Evolutionary conservation across 2,113 vertebrate genomes (phyloP), one percentile per base, ranked within the genome.

Genomic region (Phalacrocorax aristotelis): DNA sequence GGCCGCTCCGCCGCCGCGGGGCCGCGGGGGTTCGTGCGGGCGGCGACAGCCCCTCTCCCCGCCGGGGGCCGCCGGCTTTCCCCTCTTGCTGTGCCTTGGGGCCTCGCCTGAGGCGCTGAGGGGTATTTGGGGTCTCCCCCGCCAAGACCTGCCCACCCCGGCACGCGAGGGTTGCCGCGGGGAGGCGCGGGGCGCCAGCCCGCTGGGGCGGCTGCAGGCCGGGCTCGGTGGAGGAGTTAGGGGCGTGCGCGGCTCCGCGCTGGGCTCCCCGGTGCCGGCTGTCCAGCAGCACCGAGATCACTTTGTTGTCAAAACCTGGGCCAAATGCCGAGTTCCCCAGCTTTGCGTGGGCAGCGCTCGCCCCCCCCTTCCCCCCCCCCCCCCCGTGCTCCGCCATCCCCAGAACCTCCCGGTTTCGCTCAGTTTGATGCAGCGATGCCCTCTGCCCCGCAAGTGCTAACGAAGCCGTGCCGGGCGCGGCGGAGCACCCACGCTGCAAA

Each of bases 401-500:
- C 48, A 49, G 5, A 3, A 4, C 18, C 9, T 9, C 17, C 61
- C 8, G 32, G 5, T 17, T 26, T 38, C 12, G 9, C 2, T 10
- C 6, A 34, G 34, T 15, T 7, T 21, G 46, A 6, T 6, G 34
- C 27, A 10, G 66, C 1, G 3, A 3, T 9, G 58, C 40, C 15
- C 20, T 13, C 64, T 1, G 8, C 32, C 49, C 34, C 3, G 5
- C 3, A 1, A 30, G 42, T 5, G 26, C 48, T 16, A 9, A 15
- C 1, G 9, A 4, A 13, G 61, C 74, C 10, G 18, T 38, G 66
- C 34, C 13, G 0, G 51, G 12, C 2, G 2, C 9, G 36, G 30
- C 29, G 32, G 25, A 36, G 55, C 25, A 13, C 19, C 58, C 4
- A 1, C 1, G 3, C 42, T 3, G 42, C 4, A 0, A 0, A 14